A percentile compares a stretch with the other conserved stretches of the same genome.
phyloP scores from a whole-genome alignment of 2,888 invertebrate species.

The Spilosoma lubricipeda region DNA sequence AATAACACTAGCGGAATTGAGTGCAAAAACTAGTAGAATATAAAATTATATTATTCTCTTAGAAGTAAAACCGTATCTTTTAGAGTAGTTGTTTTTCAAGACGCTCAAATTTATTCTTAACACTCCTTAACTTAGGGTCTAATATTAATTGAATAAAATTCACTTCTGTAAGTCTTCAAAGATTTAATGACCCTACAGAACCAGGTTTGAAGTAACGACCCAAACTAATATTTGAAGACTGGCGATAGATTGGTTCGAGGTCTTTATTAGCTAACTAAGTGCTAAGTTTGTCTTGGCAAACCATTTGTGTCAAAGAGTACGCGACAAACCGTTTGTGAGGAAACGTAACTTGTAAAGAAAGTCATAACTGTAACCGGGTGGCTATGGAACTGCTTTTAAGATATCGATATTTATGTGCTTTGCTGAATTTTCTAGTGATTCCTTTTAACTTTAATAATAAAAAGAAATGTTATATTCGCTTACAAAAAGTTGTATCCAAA shows the following conservation, averaged over 20 bases:
- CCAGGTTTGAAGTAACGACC: background rate
- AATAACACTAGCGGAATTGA: no score
- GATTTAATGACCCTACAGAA: slow-evolving; percentile 7
- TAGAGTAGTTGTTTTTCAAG: background rate
- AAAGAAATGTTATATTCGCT: background rate
- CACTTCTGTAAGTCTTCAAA: background rate
- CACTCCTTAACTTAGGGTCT: background rate
- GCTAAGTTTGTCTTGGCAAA: background rate
- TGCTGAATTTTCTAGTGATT: background rate
- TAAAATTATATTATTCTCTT: background rate
- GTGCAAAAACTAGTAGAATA: background rate
- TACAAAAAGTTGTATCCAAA: no score
- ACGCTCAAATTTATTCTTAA: background rate
- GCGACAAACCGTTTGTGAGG: background rate
- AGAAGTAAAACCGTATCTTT: background rate
- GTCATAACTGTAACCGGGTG: background rate
- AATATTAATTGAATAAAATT: background rate
- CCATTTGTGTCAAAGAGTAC: background rate
- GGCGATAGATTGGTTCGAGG: slow-evolving; percentile 1
- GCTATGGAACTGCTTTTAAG: no score
- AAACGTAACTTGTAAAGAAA: background rate
- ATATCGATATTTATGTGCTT: no score
- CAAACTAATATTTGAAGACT: slow-evolving; percentile 15
- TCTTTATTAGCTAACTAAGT: slow-evolving; percentile 1
- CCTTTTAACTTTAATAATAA: background rate